Evolutionary conservation across 2,888 invertebrate genomes (phyloP).

Genomic region (Drosophila leonis): DNA sequence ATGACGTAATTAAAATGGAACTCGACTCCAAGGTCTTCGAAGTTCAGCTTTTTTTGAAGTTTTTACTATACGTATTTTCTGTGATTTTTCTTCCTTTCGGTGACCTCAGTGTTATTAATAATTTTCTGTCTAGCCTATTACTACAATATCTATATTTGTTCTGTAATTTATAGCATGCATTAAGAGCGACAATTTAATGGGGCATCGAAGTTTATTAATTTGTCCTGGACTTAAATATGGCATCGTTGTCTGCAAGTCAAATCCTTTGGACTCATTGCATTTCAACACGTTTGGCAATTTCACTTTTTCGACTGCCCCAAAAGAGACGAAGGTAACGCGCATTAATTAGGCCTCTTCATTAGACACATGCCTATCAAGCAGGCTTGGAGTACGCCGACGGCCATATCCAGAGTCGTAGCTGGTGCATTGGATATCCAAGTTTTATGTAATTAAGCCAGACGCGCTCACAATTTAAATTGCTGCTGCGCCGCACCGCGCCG

Average conservation of each 20-base stretch:
- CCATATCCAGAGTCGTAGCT: constrained; percentile 27
- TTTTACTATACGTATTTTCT: neutral
- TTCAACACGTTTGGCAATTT: constrained; percentile 75
- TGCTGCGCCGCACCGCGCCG: constrained; percentile 25
- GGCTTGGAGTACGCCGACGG: constrained; percentile 50
- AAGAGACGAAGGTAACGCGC: constrained; percentile 46
- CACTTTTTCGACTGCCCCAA: constrained; percentile 14
- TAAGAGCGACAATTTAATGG: constrained; percentile 79
- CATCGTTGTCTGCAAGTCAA: constrained; percentile 14
- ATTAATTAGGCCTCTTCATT: constrained; percentile 81
- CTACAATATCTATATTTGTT: constrained; percentile 68
- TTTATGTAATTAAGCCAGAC: constrained; percentile 81
- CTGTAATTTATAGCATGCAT: constrained; percentile 72
- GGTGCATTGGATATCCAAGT: constrained; percentile 45
- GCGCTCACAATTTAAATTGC: constrained; percentile 82
- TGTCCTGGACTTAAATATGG: constrained; percentile 38
- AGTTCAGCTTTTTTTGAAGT: neutral
- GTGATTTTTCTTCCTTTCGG: constrained; percentile 14
- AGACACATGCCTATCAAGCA: constrained; percentile 77
- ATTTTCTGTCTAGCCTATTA: constrained; percentile 50
- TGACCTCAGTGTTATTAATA: constrained; percentile 57
- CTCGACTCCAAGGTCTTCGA: neutral
- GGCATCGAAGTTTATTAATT: constrained; percentile 80
- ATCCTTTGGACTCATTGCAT: constrained; percentile 42
- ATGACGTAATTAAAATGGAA: neutral